phyloP scores from a whole-genome alignment of 2,113 vertebrate genomes.

The Pachypanchax playfairii region DNA sequence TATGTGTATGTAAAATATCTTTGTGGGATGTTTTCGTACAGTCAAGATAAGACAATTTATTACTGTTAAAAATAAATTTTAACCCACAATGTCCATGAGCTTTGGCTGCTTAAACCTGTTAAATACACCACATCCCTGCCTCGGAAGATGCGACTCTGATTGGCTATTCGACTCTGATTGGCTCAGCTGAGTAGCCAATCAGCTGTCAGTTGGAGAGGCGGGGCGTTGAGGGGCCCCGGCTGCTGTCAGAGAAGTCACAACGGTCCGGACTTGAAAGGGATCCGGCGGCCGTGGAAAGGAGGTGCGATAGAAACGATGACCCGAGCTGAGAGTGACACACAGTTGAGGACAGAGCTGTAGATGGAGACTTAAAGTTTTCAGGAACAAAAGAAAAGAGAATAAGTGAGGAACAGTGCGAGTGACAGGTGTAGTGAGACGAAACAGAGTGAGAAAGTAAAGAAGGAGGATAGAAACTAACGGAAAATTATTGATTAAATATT shows the following conservation, averaged over 20 bases:
- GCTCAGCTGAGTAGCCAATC: slow-evolving; percentile 61
- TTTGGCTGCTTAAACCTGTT: too few species aligned
- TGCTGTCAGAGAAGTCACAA: slow-evolving; percentile 48
- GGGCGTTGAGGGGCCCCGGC: slow-evolving; percentile 48
- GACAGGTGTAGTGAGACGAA: slow-evolving; percentile 6
- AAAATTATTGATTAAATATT: slow-evolving; percentile 21
- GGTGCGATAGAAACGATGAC: slow-evolving; percentile 49
- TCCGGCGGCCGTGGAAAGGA: slow-evolving; percentile 34
- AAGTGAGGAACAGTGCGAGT: slow-evolving; percentile 9
- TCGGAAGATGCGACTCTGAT: slow-evolving; percentile 37
- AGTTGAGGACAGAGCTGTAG: slow-evolving; percentile 32
- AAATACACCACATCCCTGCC: slow-evolving; percentile 40
- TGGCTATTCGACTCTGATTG: too few species aligned
- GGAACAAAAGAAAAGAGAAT: slow-evolving; percentile 26
- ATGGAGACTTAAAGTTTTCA: slow-evolving; percentile 44
- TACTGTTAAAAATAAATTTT: too few species aligned
- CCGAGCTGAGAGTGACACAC: slow-evolving; percentile 20
- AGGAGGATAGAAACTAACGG: slow-evolving; percentile 9
- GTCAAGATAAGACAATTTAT: too few species aligned
- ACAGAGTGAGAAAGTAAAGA: neutral
- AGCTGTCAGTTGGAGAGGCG: slow-evolving; percentile 35
- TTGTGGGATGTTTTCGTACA: too few species aligned
- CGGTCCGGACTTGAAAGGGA: slow-evolving; percentile 58
- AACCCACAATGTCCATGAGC: too few species aligned
- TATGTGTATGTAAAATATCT: too few species aligned